Evolutionary conservation across 2,888 invertebrate species (phyloP), one percentile per base, ranked within the genome.

Genomic region (Drosophila falleni): DNA sequence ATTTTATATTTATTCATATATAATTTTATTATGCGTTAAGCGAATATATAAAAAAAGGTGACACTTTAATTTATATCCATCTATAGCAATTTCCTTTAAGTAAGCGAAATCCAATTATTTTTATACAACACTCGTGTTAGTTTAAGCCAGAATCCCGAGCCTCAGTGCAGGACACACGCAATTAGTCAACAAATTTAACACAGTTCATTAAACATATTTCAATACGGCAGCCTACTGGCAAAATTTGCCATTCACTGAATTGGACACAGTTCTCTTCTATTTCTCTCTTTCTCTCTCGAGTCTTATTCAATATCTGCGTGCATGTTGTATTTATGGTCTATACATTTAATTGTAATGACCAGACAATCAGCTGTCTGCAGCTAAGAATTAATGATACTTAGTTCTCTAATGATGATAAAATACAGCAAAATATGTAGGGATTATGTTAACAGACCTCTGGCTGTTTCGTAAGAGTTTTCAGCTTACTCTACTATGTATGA

Each of bases 141-240:
- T n/a, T n/a, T n/a, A n/a, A n/a, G n/a, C n/a, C n/a, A n/a, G n/a
- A 41, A 58, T 49, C 16, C 50, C 44, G 53, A 47, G 46, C 35
- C 41, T 35, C 26, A 63, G 72, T 37, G 33, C 55, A 70, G 85
- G 66, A 81, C 69, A 85, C 67, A 65, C 71, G 76, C 89, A 87
- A 84, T 84, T 84, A 84, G 89, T 89, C 89, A 80, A 84, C 73
- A 71, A 83, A 84, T 87, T 80, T 53, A 68, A 65, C 73, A 74
- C 84, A 84, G 84, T 81, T 89, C 81, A 89, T 72, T 84, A 81
- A 66, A 63, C 85, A 85, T 73, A 81, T 87, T 85, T 75, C 73
- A 69, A 79, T 81, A 74, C 59, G 79, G 55, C 65, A 51, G 58
- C 67, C 87, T 87, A 89, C 87, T 85, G 81, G 67, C 77, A 84